These are phyloP conservation scores for Lobophora halterata DNA, from an alignment of 2,888 invertebrate species.

Conservation along the genomic window DNA sequence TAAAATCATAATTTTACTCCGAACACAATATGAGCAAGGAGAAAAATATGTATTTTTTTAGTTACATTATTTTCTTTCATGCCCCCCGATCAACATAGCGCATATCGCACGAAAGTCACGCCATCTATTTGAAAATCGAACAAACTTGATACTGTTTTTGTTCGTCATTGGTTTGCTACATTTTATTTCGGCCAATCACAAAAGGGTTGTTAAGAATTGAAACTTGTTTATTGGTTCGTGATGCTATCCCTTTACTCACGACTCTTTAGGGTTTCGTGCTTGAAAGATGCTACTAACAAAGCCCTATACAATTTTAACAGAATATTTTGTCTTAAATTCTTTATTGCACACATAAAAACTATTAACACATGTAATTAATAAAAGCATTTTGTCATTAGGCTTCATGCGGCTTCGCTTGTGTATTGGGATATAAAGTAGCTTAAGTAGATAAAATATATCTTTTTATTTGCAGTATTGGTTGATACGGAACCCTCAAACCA, in stretches of 20 bases:
- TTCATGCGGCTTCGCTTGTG: too few relatives aligned
- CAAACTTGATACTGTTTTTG: constrained; percentile 3
- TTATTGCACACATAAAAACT: too few relatives aligned
- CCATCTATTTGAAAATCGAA: constrained; percentile 10
- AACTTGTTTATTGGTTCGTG: constrained; percentile 9
- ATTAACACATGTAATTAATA: too few relatives aligned
- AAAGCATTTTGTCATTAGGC: too few relatives aligned
- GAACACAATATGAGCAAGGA: not conserved
- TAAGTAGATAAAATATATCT: too few relatives aligned
- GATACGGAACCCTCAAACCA: too few relatives aligned
- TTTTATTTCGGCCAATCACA: constrained; percentile 9
- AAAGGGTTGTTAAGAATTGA: constrained; percentile 1
- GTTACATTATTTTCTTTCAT: constrained; percentile 4
- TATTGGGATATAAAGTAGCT: too few relatives aligned
- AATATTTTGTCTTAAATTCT: too few relatives aligned
- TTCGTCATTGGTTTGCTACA: constrained; percentile 8
- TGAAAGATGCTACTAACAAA: too few relatives aligned
- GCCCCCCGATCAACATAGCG: not conserved
- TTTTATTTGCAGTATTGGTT: too few relatives aligned
- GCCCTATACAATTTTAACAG: too few relatives aligned
- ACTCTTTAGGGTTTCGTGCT: too few relatives aligned
- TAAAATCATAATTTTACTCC: not conserved
- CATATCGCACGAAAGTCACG: constrained; percentile 2
- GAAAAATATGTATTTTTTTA: constrained; percentile 2
- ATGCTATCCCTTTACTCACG: not conserved